phyloP scores from a whole-genome alignment of 2,888 invertebrate species.

The Flabesymbios commensalis region DNA sequence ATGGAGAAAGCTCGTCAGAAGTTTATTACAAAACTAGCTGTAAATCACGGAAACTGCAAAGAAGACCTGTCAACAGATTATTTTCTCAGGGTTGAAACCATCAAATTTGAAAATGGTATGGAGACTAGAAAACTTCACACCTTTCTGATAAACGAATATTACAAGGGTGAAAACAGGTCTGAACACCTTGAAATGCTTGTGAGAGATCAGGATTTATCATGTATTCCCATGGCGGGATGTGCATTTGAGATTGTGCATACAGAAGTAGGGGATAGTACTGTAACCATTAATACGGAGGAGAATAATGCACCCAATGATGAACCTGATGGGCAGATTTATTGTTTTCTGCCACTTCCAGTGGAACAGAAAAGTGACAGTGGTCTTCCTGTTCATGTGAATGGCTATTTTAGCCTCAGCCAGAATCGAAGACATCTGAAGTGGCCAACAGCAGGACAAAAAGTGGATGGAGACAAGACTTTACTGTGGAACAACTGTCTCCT shows the following conservation, averaged over 20 bases:
- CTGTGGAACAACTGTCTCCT: conserved; percentile 51
- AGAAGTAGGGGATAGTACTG: neutral
- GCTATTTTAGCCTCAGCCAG: conserved; percentile 51
- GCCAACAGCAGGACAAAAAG: conserved; percentile 43
- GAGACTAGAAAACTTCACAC: conserved; percentile 1
- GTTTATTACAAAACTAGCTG: too few relatives aligned
- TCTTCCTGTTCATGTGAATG: conserved; percentile 54
- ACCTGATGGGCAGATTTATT: conserved; percentile 48
- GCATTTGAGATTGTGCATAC: conserved; percentile 27
- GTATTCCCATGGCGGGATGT: conserved; percentile 40
- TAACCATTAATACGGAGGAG: neutral
- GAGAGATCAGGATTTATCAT: conserved; percentile 23
- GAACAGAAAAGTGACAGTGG: conserved; percentile 51
- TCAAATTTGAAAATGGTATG: neutral
- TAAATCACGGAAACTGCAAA: too few relatives aligned
- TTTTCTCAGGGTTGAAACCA: neutral
- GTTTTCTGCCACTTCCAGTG: conserved; percentile 54
- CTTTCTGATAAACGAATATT: conserved; percentile 25
- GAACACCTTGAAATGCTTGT: conserved; percentile 12
- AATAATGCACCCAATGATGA: neutral
- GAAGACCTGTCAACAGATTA: too few relatives aligned
- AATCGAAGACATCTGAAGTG: conserved; percentile 54
- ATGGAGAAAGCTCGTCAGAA: neutral
- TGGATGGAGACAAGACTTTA: conserved; percentile 40
- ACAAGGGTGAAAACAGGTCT: conserved; percentile 21